These are phyloP conservation scores for Chaetogeoica ovagalla DNA, from an alignment of 2,888 invertebrate genomes.

Conservation along the genomic window DNA sequence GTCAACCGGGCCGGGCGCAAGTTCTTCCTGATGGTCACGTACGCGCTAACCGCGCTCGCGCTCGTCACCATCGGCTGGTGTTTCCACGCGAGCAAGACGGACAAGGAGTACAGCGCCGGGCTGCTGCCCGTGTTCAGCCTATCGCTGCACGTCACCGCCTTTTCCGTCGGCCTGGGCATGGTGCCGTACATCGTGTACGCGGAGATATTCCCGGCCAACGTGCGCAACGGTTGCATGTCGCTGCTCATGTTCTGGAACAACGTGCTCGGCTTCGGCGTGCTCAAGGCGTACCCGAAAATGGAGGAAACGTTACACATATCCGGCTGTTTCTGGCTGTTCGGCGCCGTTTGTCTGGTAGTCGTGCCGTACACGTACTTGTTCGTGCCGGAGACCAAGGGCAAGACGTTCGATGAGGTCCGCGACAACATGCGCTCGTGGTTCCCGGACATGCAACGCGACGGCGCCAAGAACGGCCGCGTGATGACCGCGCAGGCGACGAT, in stretches of 20 bases:
- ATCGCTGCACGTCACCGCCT: slow-evolving; percentile 61
- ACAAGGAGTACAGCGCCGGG: slow-evolving; percentile 54
- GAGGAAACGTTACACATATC: slow-evolving; percentile 60
- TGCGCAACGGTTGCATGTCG: slow-evolving; percentile 60
- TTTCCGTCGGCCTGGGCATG: slow-evolving; percentile 61
- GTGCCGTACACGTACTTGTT: slow-evolving; percentile 59
- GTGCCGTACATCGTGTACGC: slow-evolving; percentile 61
- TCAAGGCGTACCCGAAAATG: slow-evolving; percentile 60
- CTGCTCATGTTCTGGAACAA: slow-evolving; percentile 61
- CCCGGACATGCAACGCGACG: background rate
- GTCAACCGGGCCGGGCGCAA: slow-evolving; percentile 62
- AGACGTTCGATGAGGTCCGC: slow-evolving; percentile 10
- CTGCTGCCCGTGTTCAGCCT: slow-evolving; percentile 61
- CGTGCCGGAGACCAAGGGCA: slow-evolving; percentile 61
- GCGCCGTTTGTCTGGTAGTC: slow-evolving; percentile 59
- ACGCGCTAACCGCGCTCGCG: slow-evolving; percentile 58
- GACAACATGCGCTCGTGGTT: slow-evolving; percentile 19
- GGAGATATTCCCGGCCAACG: slow-evolving; percentile 62
- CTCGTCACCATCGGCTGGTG: slow-evolving; percentile 58
- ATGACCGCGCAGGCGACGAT: no score
- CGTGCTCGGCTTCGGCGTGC: slow-evolving; percentile 59
- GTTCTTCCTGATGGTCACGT: slow-evolving; percentile 61
- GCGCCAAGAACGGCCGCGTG: background rate
- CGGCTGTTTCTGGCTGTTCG: slow-evolving; percentile 61
- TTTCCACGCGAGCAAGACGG: slow-evolving; percentile 57